A percentile compares a stretch with the other conserved stretches of the same genome.
Evolutionary conservation across 1,140 invertebrate species (phyloP).

Genomic region (Penaeus japonicus): DNA sequence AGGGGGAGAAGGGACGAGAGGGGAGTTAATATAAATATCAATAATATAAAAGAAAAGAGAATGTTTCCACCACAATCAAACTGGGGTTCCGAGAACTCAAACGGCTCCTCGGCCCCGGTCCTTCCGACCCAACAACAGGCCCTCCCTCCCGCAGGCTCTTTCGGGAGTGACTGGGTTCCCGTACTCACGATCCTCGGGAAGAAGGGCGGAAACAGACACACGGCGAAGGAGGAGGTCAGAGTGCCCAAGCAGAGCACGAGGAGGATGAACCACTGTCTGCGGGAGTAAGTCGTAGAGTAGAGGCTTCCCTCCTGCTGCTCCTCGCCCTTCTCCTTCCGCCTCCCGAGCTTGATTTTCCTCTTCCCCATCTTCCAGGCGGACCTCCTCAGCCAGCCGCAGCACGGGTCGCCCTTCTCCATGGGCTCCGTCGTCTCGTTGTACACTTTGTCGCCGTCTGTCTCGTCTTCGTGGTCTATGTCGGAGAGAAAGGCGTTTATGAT

Average conservation of each 20-base stretch:
- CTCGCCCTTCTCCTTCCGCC: neutral
- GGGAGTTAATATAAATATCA: neutral
- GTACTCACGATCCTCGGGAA: constrained; percentile 60
- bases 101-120: too few relatives aligned
- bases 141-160: too few relatives aligned
- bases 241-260: constrained; percentile 57
- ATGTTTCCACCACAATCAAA: too few relatives aligned
- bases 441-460: constrained; percentile 9
- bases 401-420: neutral
- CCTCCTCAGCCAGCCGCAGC: neutral
- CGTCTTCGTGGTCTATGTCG: neutral
- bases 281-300: constrained; percentile 52
- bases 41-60: neutral
- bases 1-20: neutral
- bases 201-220: constrained; percentile 62
- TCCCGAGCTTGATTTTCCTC: neutral
- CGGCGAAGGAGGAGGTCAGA: constrained; percentile 60
- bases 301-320: neutral
- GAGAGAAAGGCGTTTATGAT: too few relatives aligned
- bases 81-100: too few relatives aligned
- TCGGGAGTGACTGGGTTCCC: too few relatives aligned
- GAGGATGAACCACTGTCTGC: constrained; percentile 62
- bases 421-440: constrained; percentile 19
- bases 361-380: neutral
- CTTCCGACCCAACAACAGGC: too few relatives aligned